Conservation (phyloP, 2,797 vertebrate species). For the Bucorvus abyssinicus region DNA sequence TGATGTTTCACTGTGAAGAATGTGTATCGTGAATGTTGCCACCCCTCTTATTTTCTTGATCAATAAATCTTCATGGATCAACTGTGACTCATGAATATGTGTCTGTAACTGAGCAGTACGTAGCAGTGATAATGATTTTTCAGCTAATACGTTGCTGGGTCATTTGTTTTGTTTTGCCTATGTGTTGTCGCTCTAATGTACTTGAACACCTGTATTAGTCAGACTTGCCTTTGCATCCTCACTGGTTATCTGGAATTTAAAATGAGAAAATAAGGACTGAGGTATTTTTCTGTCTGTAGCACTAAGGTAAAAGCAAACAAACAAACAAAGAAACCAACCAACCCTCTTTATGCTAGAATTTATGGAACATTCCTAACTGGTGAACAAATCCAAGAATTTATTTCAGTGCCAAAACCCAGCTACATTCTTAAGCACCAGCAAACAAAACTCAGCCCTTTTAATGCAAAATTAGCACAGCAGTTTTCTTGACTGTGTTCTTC, state of each 20-base stretch:
- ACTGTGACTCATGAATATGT: not conserved
- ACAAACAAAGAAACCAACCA: not conserved
- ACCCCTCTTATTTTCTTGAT: not conserved
- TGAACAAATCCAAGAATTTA: not conserved
- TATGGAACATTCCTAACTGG: not conserved
- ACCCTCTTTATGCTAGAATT: not conserved
- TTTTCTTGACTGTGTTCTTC: not conserved
- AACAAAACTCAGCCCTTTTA: not conserved
- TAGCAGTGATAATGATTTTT: not conserved
- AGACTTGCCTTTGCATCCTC: not conserved
- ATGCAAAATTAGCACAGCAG: not conserved
- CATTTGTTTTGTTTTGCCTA: not conserved
- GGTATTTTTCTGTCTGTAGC: not conserved
- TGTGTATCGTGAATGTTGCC: not conserved
- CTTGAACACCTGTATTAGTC: not conserved
- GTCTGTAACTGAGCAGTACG: not conserved
- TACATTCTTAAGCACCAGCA: not conserved
- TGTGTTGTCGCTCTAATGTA: not conserved
- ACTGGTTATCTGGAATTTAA: not conserved
- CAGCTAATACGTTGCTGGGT: not conserved
- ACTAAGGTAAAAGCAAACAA: not conserved
- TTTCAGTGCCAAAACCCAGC: not conserved
- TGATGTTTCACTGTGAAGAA: not conserved
- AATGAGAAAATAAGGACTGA: not conserved
- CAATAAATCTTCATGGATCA: not conserved